Evolutionary conservation across 2,113 vertebrate genomes (phyloP).

Genomic region (Percopsis transmontana): DNA sequence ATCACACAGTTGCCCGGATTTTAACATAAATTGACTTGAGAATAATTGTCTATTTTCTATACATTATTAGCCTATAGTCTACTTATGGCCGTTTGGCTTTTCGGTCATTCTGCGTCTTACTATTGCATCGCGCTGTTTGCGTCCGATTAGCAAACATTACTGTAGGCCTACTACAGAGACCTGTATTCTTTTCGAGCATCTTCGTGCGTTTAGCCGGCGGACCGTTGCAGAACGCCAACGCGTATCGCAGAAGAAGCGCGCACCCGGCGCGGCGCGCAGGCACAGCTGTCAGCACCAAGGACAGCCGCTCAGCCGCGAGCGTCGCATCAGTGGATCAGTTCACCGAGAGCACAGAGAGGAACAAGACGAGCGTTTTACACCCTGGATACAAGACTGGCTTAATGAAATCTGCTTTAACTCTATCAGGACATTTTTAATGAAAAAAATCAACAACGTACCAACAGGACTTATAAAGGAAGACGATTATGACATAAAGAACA

Average conservation of each 20-base stretch:
- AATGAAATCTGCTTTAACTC: conserved; percentile 10
- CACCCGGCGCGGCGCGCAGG: conserved; percentile 61
- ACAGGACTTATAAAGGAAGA: conserved; percentile 17
- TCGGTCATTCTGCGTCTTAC: too few relatives aligned
- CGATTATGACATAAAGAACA: conserved; percentile 11
- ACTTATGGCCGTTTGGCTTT: too few relatives aligned
- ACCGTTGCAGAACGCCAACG: conserved; percentile 63
- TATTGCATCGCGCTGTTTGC: too few relatives aligned
- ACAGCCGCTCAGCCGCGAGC: conserved; percentile 67
- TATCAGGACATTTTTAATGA: background rate
- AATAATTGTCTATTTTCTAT: too few relatives aligned
- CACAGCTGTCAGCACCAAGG: conserved; percentile 82
- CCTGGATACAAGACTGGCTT: conserved; percentile 1
- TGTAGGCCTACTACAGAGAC: too few relatives aligned
- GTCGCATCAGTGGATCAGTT: conserved; percentile 34
- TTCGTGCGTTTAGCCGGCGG: too few relatives aligned
- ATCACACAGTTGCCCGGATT: too few relatives aligned
- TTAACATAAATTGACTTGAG: too few relatives aligned
- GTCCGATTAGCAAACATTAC: too few relatives aligned
- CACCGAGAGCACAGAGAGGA: conserved; percentile 40
- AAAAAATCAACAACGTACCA: conserved; percentile 2
- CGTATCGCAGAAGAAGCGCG: conserved; percentile 71
- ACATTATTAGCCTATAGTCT: too few relatives aligned
- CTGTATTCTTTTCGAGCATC: too few relatives aligned
- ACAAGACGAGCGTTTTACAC: conserved; percentile 15